These are phyloP conservation scores for Zophobas morio DNA, from an alignment of 1,140 invertebrate genomes.

Conservation along the genomic window DNA sequence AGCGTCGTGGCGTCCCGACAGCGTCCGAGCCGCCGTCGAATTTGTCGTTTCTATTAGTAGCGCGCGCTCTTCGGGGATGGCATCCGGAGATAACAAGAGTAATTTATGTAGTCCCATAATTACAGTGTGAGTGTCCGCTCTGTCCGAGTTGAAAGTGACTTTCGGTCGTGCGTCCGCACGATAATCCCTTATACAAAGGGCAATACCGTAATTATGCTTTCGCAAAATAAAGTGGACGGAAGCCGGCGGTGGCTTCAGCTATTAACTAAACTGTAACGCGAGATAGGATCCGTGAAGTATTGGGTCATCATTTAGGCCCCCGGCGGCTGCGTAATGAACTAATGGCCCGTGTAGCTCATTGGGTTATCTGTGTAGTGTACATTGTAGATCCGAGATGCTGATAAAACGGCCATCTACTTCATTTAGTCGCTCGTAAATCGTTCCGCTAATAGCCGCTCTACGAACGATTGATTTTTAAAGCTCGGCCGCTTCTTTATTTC, in stretches of 20 bases:
- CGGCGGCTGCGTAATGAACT: conserved; percentile 57
- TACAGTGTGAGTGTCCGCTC: conserved; percentile 43
- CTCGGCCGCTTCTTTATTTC: conserved; percentile 38
- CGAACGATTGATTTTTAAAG: conserved; percentile 50
- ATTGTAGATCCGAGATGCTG: conserved; percentile 39
- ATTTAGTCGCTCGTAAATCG: conserved; percentile 51
- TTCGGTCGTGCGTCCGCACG: conserved; percentile 31
- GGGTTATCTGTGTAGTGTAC: conserved; percentile 48
- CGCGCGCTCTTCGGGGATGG: conserved; percentile 23
- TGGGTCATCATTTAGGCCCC: conserved; percentile 54
- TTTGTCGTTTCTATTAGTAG: conserved; percentile 40
- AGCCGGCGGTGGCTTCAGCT: conserved; percentile 48
- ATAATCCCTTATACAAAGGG: conserved; percentile 51
- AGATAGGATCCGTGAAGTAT: conserved; percentile 57
- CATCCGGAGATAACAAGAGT: conserved; percentile 37
- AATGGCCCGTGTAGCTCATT: conserved; percentile 55
- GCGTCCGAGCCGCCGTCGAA: conserved; percentile 6
- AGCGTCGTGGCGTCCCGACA: neutral
- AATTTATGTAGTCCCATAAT: conserved; percentile 45
- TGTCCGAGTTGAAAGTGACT: conserved; percentile 39
- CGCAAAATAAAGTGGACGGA: conserved; percentile 51
- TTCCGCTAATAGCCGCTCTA: conserved; percentile 48
- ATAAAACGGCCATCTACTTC: conserved; percentile 51
- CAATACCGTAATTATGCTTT: conserved; percentile 48
- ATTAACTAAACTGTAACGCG: conserved; percentile 52